Conservation (phyloP, 2,888 invertebrate species). For the Metacarcinus magister region DNA sequence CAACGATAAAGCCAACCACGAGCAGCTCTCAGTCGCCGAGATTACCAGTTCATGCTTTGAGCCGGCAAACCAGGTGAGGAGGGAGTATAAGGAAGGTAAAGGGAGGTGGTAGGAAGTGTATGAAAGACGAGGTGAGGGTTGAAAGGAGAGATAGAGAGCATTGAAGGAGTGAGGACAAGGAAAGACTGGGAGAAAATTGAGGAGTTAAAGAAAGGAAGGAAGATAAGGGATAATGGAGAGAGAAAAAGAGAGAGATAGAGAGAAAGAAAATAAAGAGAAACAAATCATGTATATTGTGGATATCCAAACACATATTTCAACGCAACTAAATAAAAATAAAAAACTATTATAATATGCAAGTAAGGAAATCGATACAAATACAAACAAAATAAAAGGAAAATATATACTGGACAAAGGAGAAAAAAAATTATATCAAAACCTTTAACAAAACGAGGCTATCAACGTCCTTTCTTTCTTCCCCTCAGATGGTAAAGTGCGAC, state of each 20-base stretch:
- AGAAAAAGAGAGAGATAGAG: no score
- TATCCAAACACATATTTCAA: no score
- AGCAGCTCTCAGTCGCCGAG: constrained; percentile 84
- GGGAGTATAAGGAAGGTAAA: neutral
- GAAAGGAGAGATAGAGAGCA: neutral
- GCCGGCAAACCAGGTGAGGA: constrained; percentile 56
- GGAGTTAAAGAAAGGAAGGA: neutral
- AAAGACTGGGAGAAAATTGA: neutral
- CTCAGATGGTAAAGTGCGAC: constrained; percentile 87
- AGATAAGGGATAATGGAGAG: neutral
- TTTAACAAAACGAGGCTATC: neutral
- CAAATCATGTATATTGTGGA: no score
- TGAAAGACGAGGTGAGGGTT: neutral
- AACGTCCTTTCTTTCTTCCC: neutral
- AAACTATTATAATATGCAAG: no score
- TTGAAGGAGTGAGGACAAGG: neutral
- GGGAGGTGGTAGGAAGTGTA: neutral
- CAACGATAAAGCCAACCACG: constrained; percentile 83
- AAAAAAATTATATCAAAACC: neutral
- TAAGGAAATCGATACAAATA: neutral
- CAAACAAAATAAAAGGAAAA: neutral
- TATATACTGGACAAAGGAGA: neutral
- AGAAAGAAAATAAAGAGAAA: no score
- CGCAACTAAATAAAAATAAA: neutral
- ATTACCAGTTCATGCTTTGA: constrained; percentile 84